phyloP scores from a whole-genome alignment of 2,888 invertebrate genomes.

The Papilio elwesi region DNA sequence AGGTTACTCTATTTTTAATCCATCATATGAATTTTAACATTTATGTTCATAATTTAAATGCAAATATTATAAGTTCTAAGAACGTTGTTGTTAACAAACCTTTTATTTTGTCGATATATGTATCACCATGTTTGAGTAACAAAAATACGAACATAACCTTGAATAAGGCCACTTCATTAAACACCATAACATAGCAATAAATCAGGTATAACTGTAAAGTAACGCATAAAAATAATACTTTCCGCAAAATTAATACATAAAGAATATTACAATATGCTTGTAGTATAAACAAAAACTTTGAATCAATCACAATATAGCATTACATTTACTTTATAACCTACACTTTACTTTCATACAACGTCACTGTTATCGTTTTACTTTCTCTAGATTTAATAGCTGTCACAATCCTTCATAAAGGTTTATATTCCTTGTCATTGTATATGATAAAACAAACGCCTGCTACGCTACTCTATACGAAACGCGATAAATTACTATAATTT shows the following conservation, averaged over 20 bases:
- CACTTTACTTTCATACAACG: background rate
- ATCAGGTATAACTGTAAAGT: constrained; percentile 17
- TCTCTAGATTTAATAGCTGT: background rate
- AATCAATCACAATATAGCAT: background rate
- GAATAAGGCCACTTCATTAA: constrained; percentile 27
- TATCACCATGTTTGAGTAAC: background rate
- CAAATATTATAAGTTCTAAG: too few species aligned
- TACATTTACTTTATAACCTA: constrained; percentile 9
- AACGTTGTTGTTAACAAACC: constrained; percentile 1
- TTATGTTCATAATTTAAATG: background rate
- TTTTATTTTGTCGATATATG: background rate
- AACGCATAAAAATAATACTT: constrained; percentile 50
- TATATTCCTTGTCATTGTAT: background rate
- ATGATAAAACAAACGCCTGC: too few species aligned
- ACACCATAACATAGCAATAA: constrained; percentile 38
- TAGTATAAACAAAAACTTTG: background rate
- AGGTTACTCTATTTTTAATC: background rate
- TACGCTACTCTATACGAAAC: too few species aligned
- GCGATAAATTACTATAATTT: too few species aligned
- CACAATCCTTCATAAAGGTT: background rate
- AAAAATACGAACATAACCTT: constrained; percentile 12
- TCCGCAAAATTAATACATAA: constrained; percentile 57
- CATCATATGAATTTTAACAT: background rate
- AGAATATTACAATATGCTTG: background rate
- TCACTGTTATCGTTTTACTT: background rate